A percentile compares a stretch with the other conserved stretches of the same genome.
Conservation (phyloP, 2,113 vertebrate species). For the Microcebus murinus region DNA sequence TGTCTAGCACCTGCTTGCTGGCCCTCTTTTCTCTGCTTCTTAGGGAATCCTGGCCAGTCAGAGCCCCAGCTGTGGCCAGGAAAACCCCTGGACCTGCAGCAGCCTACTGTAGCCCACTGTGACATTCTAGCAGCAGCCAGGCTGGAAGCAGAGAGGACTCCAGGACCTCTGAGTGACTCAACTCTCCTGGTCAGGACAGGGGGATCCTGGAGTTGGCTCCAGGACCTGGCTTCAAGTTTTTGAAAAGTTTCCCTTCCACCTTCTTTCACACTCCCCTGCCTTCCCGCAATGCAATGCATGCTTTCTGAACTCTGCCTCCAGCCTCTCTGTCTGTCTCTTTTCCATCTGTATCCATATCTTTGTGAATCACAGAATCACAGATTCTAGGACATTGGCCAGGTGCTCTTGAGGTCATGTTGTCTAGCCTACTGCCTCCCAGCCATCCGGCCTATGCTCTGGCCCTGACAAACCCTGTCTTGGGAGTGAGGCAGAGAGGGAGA, state of each 20-base stretch:
- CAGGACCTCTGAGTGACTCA: neutral
- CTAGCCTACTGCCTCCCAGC: slow-evolving; percentile 28
- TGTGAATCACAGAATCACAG: slow-evolving; percentile 59
- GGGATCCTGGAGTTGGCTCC: neutral
- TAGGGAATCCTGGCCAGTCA: neutral
- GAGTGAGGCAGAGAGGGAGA: neutral
- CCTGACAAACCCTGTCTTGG: neutral
- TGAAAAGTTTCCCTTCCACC: neutral
- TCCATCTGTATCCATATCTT: slow-evolving; percentile 65
- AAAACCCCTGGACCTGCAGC: neutral
- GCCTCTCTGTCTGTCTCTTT: slow-evolving; percentile 43
- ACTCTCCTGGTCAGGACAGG: neutral
- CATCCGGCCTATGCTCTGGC: neutral
- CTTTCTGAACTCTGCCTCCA: slow-evolving; percentile 37
- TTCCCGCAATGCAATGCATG: neutral
- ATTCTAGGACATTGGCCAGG: slow-evolving; percentile 67
- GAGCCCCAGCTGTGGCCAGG: neutral
- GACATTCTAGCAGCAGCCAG: neutral
- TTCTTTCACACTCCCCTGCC: neutral
- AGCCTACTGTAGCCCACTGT: neutral
- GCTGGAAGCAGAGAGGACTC: neutral
- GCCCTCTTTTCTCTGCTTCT: neutral
- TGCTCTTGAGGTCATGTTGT: slow-evolving; percentile 56
- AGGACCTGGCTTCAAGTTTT: neutral
- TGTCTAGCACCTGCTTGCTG: neutral